Conservation (phyloP, 2,797 vertebrate species). For the Chelidonichthys spinosus region DNA sequence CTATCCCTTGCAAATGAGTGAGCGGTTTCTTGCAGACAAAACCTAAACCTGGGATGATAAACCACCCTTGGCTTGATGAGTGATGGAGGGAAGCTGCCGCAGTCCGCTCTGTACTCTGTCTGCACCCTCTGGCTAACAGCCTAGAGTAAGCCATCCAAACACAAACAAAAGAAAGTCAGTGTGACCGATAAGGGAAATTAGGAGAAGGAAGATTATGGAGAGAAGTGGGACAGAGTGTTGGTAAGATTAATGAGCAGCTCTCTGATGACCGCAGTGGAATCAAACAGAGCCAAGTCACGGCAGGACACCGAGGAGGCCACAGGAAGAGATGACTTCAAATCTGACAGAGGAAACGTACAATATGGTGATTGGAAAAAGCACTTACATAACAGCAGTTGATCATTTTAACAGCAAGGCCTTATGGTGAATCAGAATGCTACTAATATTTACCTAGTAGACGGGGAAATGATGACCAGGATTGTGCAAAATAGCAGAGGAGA, state of each 20-base stretch:
- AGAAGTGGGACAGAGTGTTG: slow-evolving; percentile 79
- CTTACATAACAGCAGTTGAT: slow-evolving; percentile 15
- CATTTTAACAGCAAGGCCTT: slow-evolving; percentile 37
- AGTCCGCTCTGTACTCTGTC: slow-evolving; percentile 70
- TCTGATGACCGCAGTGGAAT: slow-evolving; percentile 77
- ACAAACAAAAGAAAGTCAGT: slow-evolving; percentile 84
- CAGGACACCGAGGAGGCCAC: slow-evolving; percentile 72
- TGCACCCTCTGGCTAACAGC: slow-evolving; percentile 79
- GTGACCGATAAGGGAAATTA: slow-evolving; percentile 86
- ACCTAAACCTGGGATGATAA: slow-evolving; percentile 79
- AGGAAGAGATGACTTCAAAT: slow-evolving; percentile 66
- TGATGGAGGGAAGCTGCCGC: slow-evolving; percentile 72
- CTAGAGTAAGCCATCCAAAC: slow-evolving; percentile 79
- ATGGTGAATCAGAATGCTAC: slow-evolving; percentile 28
- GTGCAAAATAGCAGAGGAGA: slow-evolving; percentile 30
- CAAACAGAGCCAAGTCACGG: slow-evolving; percentile 74
- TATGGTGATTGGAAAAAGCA: slow-evolving; percentile 16
- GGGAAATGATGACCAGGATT: slow-evolving; percentile 26
- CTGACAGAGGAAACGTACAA: slow-evolving; percentile 49
- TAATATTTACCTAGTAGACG: slow-evolving; percentile 33
- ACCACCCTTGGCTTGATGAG: slow-evolving; percentile 75
- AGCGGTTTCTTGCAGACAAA: slow-evolving; percentile 70
- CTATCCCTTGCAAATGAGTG: slow-evolving; percentile 77
- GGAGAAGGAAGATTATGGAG: slow-evolving; percentile 75
- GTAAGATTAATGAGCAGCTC: slow-evolving; percentile 83